Evolutionary conservation across 64 coral and sea anemone species (phyloP).

Genomic region (Stylophora pistillata): DNA sequence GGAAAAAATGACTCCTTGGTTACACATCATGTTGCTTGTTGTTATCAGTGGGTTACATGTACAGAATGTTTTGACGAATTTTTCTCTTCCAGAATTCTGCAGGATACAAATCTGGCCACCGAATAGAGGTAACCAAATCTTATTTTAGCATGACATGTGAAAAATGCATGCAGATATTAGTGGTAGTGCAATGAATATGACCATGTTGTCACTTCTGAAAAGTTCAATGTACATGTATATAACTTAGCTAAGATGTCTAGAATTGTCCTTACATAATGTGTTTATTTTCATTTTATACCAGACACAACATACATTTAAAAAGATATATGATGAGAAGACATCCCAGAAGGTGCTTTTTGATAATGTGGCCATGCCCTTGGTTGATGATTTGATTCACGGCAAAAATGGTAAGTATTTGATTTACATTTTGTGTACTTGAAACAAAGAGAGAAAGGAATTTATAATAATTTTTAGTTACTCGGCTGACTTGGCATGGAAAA

Average conservation of each 20-base stretch:
- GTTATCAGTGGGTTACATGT: too few species aligned
- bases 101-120: constrained; percentile 77
- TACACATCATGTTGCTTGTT: too few species aligned
- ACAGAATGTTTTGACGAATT: background rate
- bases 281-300: constrained; percentile 7
- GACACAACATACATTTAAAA: constrained; percentile 96
- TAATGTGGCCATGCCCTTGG: constrained; percentile 80
- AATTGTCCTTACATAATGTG: too few species aligned
- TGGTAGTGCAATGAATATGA: background rate
- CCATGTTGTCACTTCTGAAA: background rate
- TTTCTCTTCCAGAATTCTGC: constrained; percentile 56
- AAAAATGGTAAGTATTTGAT: constrained; percentile 78
- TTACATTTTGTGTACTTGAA: background rate
- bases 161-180: too few species aligned
- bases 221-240: background rate
- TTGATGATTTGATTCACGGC: constrained; percentile 88
- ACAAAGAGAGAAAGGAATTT: too few species aligned
- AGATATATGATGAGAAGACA: constrained; percentile 84
- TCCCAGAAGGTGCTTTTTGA: constrained; percentile 88
- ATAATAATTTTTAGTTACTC: too few species aligned
- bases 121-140: constrained; percentile 46
- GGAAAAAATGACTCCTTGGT: too few species aligned
- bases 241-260: background rate
- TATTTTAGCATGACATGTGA: background rate
- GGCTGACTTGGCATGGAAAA: too few species aligned